Percentiles rank a stretch among this genome's conserved stretches.
Conservation (phyloP, 1,140 invertebrate species). For the Drosophila insularis region DNA sequence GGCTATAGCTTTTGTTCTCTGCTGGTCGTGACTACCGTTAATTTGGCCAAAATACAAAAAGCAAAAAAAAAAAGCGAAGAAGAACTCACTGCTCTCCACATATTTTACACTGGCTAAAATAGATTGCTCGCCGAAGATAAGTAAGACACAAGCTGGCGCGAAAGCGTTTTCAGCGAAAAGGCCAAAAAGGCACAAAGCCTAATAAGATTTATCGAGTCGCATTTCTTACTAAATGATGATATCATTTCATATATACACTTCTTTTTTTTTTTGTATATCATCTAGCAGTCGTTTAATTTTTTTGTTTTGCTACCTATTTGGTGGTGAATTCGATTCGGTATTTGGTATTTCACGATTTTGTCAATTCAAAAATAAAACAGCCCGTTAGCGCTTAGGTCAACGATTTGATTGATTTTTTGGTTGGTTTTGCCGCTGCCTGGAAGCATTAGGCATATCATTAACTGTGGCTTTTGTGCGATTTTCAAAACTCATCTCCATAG, state of each 20-base stretch:
- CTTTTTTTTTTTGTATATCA: not conserved
- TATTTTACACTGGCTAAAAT: slow-evolving; percentile 51
- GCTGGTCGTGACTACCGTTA: slow-evolving; percentile 73
- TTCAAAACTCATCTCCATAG: slow-evolving; percentile 1
- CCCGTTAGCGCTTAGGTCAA: slow-evolving; percentile 56
- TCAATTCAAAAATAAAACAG: slow-evolving; percentile 48
- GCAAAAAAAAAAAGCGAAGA: slow-evolving; percentile 26
- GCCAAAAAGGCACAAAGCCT: slow-evolving; percentile 21
- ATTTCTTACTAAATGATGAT: slow-evolving; percentile 64
- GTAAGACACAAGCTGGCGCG: slow-evolving; percentile 60
- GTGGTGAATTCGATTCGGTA: slow-evolving; percentile 47
- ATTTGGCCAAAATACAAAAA: slow-evolving; percentile 68
- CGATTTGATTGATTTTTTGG: slow-evolving; percentile 50
- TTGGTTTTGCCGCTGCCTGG: slow-evolving; percentile 23
- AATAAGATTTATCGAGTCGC: slow-evolving; percentile 64
- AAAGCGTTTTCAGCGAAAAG: slow-evolving; percentile 38
- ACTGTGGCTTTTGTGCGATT: slow-evolving; percentile 12
- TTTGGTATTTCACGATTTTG: slow-evolving; percentile 53
- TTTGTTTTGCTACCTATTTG: slow-evolving; percentile 17
- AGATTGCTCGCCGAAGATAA: slow-evolving; percentile 60
- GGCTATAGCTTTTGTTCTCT: slow-evolving; percentile 47
- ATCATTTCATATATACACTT: slow-evolving; percentile 56
- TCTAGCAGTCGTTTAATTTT: too few species aligned
- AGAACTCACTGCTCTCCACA: slow-evolving; percentile 37
- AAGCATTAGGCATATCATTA: slow-evolving; percentile 62